A percentile compares a stretch with the other conserved stretches of the same genome.
Evolutionary conservation across 2,113 vertebrate species (phyloP).

Genomic region (Rhea pennata): DNA sequence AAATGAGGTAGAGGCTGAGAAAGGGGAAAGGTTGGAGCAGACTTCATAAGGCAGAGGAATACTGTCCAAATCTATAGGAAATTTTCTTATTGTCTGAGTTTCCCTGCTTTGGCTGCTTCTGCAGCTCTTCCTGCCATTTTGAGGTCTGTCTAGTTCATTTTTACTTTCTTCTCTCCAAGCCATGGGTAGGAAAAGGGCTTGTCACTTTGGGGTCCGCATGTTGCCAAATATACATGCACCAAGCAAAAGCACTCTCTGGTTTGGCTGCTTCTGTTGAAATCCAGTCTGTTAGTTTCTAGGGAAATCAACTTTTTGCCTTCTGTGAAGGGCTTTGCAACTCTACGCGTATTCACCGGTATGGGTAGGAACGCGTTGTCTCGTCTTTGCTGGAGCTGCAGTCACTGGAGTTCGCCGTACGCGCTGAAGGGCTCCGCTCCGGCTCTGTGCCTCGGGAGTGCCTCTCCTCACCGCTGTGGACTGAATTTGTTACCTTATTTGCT

Average conservation of each 20-base stretch:
- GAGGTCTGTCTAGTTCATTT: not conserved
- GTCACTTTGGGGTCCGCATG: not conserved
- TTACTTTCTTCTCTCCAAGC: not conserved
- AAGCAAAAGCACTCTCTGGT: not conserved
- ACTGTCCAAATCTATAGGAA: not conserved
- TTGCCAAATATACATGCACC: not conserved
- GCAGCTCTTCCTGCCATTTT: not conserved
- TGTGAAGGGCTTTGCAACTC: not conserved
- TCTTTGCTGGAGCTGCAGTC: not conserved
- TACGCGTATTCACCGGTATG: not conserved
- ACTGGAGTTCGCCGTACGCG: not conserved
- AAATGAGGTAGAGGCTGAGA: not conserved
- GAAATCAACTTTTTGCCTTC: not conserved
- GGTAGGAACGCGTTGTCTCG: not conserved
- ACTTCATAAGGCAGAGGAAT: not conserved
- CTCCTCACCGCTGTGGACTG: not conserved
- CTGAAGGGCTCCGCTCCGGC: not conserved
- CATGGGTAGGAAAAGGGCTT: not conserved
- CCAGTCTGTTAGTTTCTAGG: not conserved
- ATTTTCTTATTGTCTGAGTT: not conserved
- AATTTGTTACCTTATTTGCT: not conserved
- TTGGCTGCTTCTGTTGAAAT: not conserved
- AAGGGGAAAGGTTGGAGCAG: not conserved
- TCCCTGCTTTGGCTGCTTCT: not conserved
- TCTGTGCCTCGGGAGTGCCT: not conserved